A percentile compares a stretch with the other conserved stretches of the same genome.
Conservation (phyloP, 1,140 invertebrate genomes). For the Penaeus chinensis region DNA sequence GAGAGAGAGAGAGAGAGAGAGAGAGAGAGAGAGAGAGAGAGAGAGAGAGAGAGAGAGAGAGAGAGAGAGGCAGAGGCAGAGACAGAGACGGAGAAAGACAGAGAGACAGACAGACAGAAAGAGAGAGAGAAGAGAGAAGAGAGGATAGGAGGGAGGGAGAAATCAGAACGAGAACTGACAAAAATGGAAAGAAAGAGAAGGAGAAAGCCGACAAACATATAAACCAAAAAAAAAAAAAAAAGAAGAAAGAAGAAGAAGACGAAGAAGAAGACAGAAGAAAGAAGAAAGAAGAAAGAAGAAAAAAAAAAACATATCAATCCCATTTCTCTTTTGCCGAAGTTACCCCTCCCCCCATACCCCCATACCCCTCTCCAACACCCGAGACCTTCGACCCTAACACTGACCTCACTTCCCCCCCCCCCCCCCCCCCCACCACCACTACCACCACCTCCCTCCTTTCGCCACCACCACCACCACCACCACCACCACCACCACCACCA, state of each 20-base stretch:
- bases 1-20: not conserved
- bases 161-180: not conserved
- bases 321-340: no score
- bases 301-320: no score
- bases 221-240: not conserved
- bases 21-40: not conserved
- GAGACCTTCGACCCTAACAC: not conserved
- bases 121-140: not conserved
- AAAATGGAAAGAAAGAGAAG: not conserved
- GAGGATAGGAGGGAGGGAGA: no score
- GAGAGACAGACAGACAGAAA: not conserved
- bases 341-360: not conserved
- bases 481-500: no score
- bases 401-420: no score
- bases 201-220: no score
- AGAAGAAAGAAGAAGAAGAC: not conserved
- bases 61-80: not conserved
- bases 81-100: not conserved
- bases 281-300: slow-evolving; percentile 21
- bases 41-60: not conserved
- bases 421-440: not conserved
- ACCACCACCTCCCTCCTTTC: not conserved
- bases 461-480: no score
- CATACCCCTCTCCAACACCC: no score
- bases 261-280: slow-evolving; percentile 16